These are phyloP conservation scores for Ianthella basta DNA, from an alignment of 37 sponge, comb jelly and placozoan genomes.

Conservation along the genomic window DNA sequence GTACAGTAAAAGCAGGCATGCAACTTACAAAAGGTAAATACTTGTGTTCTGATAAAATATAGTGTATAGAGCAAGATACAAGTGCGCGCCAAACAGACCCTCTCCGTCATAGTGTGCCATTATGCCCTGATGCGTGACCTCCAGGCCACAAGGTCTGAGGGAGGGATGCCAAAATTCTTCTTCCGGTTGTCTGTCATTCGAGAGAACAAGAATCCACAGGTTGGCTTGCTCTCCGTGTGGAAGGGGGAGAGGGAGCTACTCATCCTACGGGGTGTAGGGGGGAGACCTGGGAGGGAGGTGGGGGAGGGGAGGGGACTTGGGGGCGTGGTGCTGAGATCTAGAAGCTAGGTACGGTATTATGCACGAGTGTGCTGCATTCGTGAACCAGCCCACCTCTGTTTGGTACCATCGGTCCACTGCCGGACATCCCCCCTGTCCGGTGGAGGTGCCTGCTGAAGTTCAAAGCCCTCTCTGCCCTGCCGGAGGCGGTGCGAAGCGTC, in stretches of 20 bases:
- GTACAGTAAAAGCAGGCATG: too few relatives aligned
- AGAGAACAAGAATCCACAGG: constrained; percentile 84
- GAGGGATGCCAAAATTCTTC: constrained; percentile 70
- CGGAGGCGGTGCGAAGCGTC: constrained; percentile 2
- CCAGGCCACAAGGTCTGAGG: constrained; percentile 76
- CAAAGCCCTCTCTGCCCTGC: constrained; percentile 13
- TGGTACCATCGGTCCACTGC: not conserved
- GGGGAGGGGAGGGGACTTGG: not conserved
- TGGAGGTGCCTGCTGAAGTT: constrained; percentile 65
- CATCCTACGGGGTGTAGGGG: not conserved
- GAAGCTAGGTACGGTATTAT: not conserved
- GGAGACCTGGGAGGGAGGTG: not conserved
- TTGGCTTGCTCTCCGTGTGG: constrained; percentile 74
- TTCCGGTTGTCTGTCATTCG: constrained; percentile 68
- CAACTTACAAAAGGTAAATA: too few relatives aligned
- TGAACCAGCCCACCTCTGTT: not conserved
- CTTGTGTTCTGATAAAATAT: too few relatives aligned
- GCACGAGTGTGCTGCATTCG: not conserved
- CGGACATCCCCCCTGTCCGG: not conserved
- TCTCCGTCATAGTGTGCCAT: not conserved
- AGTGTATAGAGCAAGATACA: too few relatives aligned
- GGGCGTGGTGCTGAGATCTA: not conserved
- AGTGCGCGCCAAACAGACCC: too few relatives aligned
- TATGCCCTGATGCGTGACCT: constrained; percentile 36
- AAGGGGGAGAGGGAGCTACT: constrained; percentile 74